Evolutionary conservation across 2,888 invertebrate genomes (phyloP), one percentile per base, ranked within the genome.

Genomic region (Dinocampus coccinellae): DNA sequence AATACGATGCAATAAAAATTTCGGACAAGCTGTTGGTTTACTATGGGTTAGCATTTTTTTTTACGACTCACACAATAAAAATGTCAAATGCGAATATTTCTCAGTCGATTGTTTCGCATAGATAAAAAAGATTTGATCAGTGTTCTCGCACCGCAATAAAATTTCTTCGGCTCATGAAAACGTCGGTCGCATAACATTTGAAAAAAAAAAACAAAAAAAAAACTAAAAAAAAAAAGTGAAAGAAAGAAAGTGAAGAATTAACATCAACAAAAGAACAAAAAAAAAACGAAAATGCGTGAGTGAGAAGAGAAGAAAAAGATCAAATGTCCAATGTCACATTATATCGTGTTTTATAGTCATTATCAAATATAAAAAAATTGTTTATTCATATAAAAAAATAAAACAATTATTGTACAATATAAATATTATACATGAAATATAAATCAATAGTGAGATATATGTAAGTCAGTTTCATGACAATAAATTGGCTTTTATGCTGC

Each of bases 1-100:
- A 75, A 75, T 75, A 75, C 73, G 75, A 75, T 69, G 73, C 53
- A 72, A 75, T 75, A 75, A 75, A 75, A 64, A 70, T 71, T 71
- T 52, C 33, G 68, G 62, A 57, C 60, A 69, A 39, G 64, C 62
- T 34, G 33, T 60, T 60, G 47, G 70, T 47, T 68, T 57, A 22
- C 69, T 47, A 13, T 24, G 57, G 57, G 57, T 57, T 29, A 29
- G 26, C 57, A 57, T 57, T 63, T 73, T 69, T 74, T 74, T 75
- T 75, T 75, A 75, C 69, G 73, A 71, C 69, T 60, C 24, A 53
- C 33, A 68, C 71, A 63, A 60, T 75, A 75, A 75, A 75, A 75
- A 69, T 75, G 73, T 75, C 75, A 72, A 73, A 72, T 72, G 60
- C 69, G 47, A 42, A 74, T 66, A 69, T 73, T 73, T 73, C 71